These are phyloP conservation scores for Gallinago nigripennis DNA, from an alignment of 2,797 vertebrate genomes.

Conservation along the genomic window DNA sequence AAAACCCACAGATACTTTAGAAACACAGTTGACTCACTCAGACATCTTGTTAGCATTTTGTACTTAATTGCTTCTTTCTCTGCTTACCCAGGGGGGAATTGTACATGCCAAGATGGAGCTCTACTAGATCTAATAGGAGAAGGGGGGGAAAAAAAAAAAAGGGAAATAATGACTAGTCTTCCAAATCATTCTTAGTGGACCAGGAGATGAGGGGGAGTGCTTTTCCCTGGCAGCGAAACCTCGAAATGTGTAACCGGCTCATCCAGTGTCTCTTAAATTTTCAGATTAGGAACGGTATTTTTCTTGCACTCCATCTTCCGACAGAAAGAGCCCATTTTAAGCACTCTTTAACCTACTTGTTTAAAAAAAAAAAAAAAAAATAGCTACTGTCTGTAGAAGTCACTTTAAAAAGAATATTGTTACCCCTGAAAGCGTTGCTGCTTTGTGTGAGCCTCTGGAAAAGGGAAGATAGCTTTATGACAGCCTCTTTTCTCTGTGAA, in stretches of 20 bases:
- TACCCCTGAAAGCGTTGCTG: background rate
- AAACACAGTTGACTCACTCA: slow-evolving; percentile 39
- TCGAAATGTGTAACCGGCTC: background rate
- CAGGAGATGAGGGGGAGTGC: background rate
- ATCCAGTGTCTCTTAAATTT: slow-evolving; percentile 2
- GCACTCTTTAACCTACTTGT: slow-evolving; percentile 12
- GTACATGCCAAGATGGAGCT: slow-evolving; percentile 55
- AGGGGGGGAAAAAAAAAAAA: background rate
- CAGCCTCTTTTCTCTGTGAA: background rate
- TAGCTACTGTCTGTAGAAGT: slow-evolving; percentile 19
- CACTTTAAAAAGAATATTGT: background rate
- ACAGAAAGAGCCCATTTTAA: slow-evolving; percentile 12
- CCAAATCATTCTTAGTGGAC: slow-evolving; percentile 35
- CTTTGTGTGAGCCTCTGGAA: slow-evolving; percentile 23
- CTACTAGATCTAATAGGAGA: slow-evolving; percentile 6
- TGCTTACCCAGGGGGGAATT: slow-evolving; percentile 60
- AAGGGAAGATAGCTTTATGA: slow-evolving; percentile 35
- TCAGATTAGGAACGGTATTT: slow-evolving; percentile 21
- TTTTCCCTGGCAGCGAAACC: slow-evolving; percentile 35
- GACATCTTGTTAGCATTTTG: slow-evolving; percentile 73
- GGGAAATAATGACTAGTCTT: slow-evolving; percentile 42
- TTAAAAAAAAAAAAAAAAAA: slow-evolving; percentile 4
- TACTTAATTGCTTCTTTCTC: slow-evolving; percentile 72
- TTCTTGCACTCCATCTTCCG: background rate
- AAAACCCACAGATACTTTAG: slow-evolving; percentile 57